A percentile compares a stretch with the other conserved stretches of the same genome.
Conservation (phyloP, 2,113 vertebrate species). For the Eurypyga helias region DNA sequence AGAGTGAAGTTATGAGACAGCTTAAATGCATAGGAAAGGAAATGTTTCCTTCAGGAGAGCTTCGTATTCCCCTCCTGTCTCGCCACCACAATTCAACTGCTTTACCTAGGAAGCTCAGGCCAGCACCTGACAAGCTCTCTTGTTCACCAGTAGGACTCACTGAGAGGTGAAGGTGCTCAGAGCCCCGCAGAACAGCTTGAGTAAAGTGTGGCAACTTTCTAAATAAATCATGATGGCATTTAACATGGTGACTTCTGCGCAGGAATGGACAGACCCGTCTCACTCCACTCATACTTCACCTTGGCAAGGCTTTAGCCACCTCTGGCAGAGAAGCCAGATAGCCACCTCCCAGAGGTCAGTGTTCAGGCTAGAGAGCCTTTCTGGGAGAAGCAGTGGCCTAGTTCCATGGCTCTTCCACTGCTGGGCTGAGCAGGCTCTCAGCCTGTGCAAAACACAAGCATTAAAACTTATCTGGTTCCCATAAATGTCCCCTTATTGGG, state of each 20-base stretch:
- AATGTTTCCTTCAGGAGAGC: neutral
- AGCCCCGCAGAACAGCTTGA: neutral
- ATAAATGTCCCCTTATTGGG: neutral
- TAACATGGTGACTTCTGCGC: neutral
- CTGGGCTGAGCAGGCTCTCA: neutral
- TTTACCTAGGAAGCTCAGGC: neutral
- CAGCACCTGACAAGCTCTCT: neutral
- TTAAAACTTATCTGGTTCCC: neutral
- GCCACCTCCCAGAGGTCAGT: no score
- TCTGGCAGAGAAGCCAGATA: neutral
- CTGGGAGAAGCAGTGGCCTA: neutral
- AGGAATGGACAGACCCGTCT: neutral
- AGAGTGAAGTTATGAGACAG: neutral
- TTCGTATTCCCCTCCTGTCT: neutral
- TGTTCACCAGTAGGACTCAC: neutral
- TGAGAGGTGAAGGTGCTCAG: neutral
- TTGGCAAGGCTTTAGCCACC: neutral
- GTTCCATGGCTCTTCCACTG: neutral
- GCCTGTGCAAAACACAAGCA: neutral
- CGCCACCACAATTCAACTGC: neutral
- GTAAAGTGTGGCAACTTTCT: neutral
- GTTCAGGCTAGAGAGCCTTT: neutral
- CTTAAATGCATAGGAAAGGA: neutral
- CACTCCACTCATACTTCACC: neutral
- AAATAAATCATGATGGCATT: neutral